Evolutionary conservation across 2,888 invertebrate genomes (phyloP).

Genomic region (Dromius quadrimaculatus): DNA sequence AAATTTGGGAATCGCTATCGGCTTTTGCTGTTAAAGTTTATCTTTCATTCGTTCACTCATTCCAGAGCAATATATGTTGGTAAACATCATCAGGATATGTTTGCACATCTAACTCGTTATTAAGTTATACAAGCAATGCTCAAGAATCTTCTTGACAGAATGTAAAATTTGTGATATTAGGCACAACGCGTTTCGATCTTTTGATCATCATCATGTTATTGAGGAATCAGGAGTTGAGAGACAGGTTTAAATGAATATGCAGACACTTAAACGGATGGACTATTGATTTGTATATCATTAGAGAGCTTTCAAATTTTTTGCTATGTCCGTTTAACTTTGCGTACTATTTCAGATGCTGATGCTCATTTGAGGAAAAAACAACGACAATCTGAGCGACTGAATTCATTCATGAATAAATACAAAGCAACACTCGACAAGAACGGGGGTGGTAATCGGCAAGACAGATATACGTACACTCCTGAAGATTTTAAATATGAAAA

Average conservation of each 20-base stretch:
- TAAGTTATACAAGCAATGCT: no score
- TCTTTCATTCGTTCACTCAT: conserved; percentile 38
- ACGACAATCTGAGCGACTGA: conserved; percentile 72
- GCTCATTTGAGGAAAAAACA: conserved; percentile 71
- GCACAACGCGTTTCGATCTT: no score
- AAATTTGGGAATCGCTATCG: conserved; percentile 25
- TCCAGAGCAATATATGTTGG: conserved; percentile 30
- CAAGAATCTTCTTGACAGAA: no score
- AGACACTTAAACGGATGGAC: no score
- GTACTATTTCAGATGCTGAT: conserved; percentile 63
- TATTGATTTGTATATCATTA: no score
- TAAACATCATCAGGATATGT: conserved; percentile 42
- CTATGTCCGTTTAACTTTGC: no score
- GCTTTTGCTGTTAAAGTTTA: conserved; percentile 31
- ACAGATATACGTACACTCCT: conserved; percentile 77
- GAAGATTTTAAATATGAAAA: conserved; percentile 83
- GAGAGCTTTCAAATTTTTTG: no score
- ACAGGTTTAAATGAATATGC: no score
- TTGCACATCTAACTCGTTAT: no score
- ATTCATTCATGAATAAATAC: conserved; percentile 74
- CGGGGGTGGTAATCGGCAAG: conserved; percentile 62
- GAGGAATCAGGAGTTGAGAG: no score
- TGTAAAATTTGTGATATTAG: no score
- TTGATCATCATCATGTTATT: no score
- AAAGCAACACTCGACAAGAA: conserved; percentile 73